A percentile compares a stretch with the other conserved stretches of the same genome.
Conservation (phyloP, 2,113 vertebrate species). For the Picathartes gymnocephalus region DNA sequence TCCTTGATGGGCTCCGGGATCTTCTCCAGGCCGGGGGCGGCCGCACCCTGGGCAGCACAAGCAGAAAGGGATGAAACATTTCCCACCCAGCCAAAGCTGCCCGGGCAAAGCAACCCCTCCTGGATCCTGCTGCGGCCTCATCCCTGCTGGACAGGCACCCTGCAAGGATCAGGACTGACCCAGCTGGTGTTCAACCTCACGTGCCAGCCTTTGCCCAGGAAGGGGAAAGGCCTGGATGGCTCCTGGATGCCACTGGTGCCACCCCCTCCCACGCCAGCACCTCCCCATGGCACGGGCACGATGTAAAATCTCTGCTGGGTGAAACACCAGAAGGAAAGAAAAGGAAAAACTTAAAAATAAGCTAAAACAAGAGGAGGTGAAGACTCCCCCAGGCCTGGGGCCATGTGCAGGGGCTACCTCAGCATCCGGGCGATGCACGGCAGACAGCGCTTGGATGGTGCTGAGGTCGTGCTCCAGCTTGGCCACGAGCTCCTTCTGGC, state of each 20-base stretch:
- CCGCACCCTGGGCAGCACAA: slow-evolving; percentile 65
- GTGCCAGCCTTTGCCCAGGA: fast-evolving
- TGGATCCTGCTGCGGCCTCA: neutral
- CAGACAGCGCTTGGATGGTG: slow-evolving; percentile 85
- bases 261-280: neutral
- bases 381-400: fast-evolving
- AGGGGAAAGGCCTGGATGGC: neutral
- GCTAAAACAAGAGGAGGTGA: too few species aligned
- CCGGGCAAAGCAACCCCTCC: neutral
- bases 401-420: slow-evolving; percentile 67
- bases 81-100: neutral
- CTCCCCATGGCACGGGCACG: fast-evolving
- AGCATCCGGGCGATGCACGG: slow-evolving; percentile 79
- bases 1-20: slow-evolving; percentile 94
- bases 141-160: neutral
- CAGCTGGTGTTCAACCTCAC: neutral
- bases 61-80: neutral
- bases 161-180: neutral
- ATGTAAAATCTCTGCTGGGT: neutral
- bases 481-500: slow-evolving; percentile 90
- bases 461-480: slow-evolving; percentile 93
- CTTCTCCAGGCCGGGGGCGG: slow-evolving; percentile 71
- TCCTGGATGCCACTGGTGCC: neutral
- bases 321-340: neutral
- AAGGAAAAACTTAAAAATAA: too few species aligned